A percentile compares a stretch with the other conserved stretches of the same genome.
Conservation (phyloP, 2,797 vertebrate species). For the Enteromius argenteus region DNA sequence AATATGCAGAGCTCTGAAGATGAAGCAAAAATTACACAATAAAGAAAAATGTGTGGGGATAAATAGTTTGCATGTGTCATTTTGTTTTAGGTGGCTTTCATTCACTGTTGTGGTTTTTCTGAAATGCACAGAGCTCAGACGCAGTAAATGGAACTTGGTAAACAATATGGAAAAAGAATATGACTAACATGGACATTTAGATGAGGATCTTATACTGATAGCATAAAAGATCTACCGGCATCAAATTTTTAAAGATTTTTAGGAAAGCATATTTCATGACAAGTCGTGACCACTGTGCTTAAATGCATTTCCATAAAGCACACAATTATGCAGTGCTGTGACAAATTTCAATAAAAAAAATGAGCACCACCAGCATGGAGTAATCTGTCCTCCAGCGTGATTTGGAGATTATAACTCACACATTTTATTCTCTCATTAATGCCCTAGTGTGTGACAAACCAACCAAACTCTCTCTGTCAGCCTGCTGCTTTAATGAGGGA, state of each 20-base stretch:
- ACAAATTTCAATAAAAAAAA: not conserved
- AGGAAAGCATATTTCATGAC: constrained; percentile 8
- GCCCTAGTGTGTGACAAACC: not conserved
- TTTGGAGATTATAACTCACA: not conserved
- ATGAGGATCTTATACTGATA: not conserved
- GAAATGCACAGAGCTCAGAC: not conserved
- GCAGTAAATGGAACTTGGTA: not conserved
- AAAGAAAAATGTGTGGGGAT: constrained; percentile 9
- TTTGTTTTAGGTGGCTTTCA: not conserved
- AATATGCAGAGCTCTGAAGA: not conserved
- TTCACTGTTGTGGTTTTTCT: constrained; percentile 7
- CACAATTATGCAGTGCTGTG: not conserved
- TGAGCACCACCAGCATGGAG: not conserved
- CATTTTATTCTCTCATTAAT: not conserved
- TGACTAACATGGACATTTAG: constrained; percentile 2
- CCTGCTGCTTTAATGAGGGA: constrained; percentile 34
- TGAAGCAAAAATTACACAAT: constrained; percentile 2
- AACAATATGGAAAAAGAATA: constrained; percentile 3
- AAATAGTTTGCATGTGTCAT: not conserved
- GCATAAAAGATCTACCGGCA: not conserved
- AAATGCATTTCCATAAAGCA: constrained; percentile 4
- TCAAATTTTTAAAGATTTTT: not conserved
- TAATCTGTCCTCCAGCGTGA: not conserved
- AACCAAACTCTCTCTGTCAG: not conserved
- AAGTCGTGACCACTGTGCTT: not conserved